These are phyloP conservation scores for Drosophila kuntzei DNA, from an alignment of 2,888 invertebrate genomes.

Conservation along the genomic window DNA sequence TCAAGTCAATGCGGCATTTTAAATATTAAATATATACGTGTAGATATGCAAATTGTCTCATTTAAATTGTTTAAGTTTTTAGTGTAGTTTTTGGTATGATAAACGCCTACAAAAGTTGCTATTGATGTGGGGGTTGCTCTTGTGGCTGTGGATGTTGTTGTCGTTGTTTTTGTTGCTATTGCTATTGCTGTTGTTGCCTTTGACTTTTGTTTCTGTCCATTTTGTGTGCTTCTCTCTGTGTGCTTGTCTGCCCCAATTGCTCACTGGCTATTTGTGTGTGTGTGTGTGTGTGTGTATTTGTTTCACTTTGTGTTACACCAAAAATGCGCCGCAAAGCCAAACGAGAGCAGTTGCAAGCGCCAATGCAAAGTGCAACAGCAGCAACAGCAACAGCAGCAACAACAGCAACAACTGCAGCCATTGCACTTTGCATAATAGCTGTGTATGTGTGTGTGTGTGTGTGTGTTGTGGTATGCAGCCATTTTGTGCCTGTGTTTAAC, in stretches of 20 bases:
- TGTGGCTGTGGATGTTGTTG: conserved; percentile 29
- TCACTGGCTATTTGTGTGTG: conserved; percentile 11
- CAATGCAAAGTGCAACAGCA: conserved; percentile 66
- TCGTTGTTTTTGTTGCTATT: conserved; percentile 19
- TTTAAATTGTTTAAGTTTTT: conserved; percentile 30
- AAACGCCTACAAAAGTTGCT: conserved; percentile 32
- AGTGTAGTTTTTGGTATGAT: neutral
- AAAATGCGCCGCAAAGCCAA: conserved; percentile 81
- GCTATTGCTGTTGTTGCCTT: conserved; percentile 31
- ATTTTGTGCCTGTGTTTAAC: conserved; percentile 75
- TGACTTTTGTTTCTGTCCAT: conserved; percentile 64
- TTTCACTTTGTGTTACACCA: conserved; percentile 79
- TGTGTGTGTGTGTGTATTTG: conserved; percentile 40
- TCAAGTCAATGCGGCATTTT: conserved; percentile 5
- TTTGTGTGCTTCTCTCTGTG: conserved; percentile 46
- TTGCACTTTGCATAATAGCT: conserved; percentile 79
- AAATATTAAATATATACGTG: conserved; percentile 15
- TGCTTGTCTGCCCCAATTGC: conserved; percentile 30
- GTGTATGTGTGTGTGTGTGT: conserved; percentile 45
- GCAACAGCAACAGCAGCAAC: conserved; percentile 41
- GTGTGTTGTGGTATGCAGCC: conserved; percentile 73
- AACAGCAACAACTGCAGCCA: conserved; percentile 68
- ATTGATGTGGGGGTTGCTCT: conserved; percentile 27
- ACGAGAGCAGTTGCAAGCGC: conserved; percentile 65
- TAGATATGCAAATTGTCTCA: conserved; percentile 27